Evolutionary conservation across 1,140 invertebrate genomes (phyloP), one percentile per base, ranked within the genome.

Genomic region (Linepithema humile): DNA sequence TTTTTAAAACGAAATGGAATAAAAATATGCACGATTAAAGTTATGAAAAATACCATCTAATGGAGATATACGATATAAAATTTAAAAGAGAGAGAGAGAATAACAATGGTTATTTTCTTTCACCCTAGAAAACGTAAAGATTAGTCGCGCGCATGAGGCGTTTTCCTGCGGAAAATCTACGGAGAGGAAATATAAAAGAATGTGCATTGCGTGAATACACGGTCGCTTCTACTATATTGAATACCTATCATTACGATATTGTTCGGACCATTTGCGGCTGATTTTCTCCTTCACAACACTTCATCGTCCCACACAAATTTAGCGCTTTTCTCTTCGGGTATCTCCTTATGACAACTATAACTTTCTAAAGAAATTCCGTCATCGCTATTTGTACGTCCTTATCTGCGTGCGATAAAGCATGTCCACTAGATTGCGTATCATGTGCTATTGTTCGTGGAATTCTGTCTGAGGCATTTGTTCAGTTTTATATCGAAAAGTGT

Each of bases 211-310:
- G 7, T 53, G 62, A 53, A 67, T 78, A 53, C 35, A 29, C 48
- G 35, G 43, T 48, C 20, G 75, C 35, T 55, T 43, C 75, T 69
- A 40, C 35, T 26, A 55, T 29, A 17, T 23, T 78, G 62, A 69
- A 78, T 67, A 78, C 23, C 48, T 69, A 55, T 78, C 62, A 69
- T 69, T 69, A 78, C 45, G 65, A 78, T 78, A 78, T 78, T 67
- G 62, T 67, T 78, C 62, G 62, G 62, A 20, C 48, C 45, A 69
- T 69, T 55, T 78, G 64, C 35, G 26, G 6, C 75, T 78, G 75
- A 78, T 78, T 78, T 78, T 78, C 75, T 78, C 62, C 45, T 55
- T 38, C 32, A 29, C 23, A 53, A 69, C 45, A 69, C 64, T 78
- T 45, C 32, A 23, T 23, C 57, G 55, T 75, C 75, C 62, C 48